phyloP scores from a whole-genome alignment of 2,888 invertebrate species.

The Harpalus rubripes region DNA sequence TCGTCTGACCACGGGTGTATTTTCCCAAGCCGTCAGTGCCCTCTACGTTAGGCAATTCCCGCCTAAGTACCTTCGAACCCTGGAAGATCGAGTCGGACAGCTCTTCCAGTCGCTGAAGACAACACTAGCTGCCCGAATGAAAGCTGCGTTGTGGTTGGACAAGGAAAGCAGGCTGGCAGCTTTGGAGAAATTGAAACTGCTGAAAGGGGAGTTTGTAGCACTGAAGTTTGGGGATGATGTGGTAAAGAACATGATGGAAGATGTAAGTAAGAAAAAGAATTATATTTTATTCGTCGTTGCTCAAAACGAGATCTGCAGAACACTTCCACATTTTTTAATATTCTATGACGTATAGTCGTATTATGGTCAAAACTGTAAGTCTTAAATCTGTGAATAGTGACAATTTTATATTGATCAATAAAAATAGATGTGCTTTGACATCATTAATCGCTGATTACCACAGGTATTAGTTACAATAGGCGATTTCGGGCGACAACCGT shows the following conservation, averaged over 20 bases:
- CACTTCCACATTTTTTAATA: too few relatives aligned
- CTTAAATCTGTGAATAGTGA: too few relatives aligned
- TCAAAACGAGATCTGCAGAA: too few relatives aligned
- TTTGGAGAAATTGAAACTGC: constrained; percentile 75
- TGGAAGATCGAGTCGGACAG: constrained; percentile 72
- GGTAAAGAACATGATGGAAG: constrained; percentile 52
- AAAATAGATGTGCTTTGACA: too few relatives aligned
- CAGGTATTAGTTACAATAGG: too few relatives aligned
- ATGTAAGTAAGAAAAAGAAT: constrained; percentile 20
- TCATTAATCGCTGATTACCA: too few relatives aligned
- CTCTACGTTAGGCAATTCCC: constrained; percentile 77
- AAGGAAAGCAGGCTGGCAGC: constrained; percentile 76
- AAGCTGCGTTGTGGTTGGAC: constrained; percentile 77
- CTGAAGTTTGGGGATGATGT: constrained; percentile 65
- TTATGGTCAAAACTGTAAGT: too few relatives aligned
- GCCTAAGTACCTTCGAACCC: constrained; percentile 73
- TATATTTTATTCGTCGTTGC: too few relatives aligned
- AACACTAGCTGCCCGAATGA: constrained; percentile 76
- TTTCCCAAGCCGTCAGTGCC: constrained; percentile 76
- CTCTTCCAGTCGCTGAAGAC: constrained; percentile 77
- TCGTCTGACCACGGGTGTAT: constrained; percentile 75
- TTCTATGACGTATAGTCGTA: too few relatives aligned
- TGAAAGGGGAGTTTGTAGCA: constrained; percentile 75
- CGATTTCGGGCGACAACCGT: too few relatives aligned
- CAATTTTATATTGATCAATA: too few relatives aligned